Conservation (phyloP, 2,113 vertebrate species). For the Pelobates fuscus region DNA sequence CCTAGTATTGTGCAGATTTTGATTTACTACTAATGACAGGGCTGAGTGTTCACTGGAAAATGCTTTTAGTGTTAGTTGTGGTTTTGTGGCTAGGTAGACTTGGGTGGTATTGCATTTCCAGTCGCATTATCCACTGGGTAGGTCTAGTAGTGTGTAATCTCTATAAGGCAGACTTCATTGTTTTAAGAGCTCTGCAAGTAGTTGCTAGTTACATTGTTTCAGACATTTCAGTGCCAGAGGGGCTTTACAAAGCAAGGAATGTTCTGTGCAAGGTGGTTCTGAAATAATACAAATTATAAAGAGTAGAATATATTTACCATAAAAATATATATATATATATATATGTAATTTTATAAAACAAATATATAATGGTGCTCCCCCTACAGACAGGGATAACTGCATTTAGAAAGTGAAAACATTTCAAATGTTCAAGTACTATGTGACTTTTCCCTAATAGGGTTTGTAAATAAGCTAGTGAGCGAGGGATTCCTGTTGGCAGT, state of each 20-base stretch:
- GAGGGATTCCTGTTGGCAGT: too few species aligned
- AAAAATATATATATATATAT: too few species aligned
- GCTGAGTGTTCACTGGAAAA: background rate
- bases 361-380: too few species aligned
- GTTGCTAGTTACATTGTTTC: conserved; percentile 41
- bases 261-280: background rate
- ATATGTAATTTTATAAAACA: too few species aligned
- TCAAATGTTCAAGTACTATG: too few species aligned
- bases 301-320: too few species aligned
- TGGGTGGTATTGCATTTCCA: conserved; percentile 47
- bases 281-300: too few species aligned
- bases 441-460: too few species aligned
- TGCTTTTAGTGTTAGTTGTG: conserved; percentile 22
- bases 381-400: too few species aligned
- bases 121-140: conserved; percentile 37
- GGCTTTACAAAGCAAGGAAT: conserved; percentile 2
- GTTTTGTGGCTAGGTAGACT: conserved; percentile 45
- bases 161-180: conserved; percentile 34
- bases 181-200: conserved; percentile 32
- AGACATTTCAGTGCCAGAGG: conserved; percentile 25
- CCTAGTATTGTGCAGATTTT: conserved; percentile 16
- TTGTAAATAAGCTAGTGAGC: too few species aligned
- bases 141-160: conserved; percentile 32
- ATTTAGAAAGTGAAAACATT: too few species aligned
- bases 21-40: conserved; percentile 5